phyloP scores from a whole-genome alignment of 1,140 invertebrate species.

The Panagrolaimus sp. region DNA sequence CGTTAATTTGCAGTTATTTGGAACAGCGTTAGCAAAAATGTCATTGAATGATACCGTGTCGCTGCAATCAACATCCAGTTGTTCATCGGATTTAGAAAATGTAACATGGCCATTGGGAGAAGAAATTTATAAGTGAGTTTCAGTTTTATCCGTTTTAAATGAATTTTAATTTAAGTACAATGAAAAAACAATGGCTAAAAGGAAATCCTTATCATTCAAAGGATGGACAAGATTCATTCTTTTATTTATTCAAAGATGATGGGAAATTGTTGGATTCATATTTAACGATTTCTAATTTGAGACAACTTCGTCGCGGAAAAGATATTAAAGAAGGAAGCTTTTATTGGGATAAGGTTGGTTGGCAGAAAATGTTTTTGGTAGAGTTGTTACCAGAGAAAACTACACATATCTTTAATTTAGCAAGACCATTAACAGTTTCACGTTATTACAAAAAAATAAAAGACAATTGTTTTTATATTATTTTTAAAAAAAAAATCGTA shows the following conservation, averaged over 20 bases:
- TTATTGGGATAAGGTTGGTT: constrained; percentile 43
- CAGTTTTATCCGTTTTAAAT: no score
- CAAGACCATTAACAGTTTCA: no score
- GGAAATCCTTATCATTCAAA: constrained; percentile 52
- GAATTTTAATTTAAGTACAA: constrained; percentile 28
- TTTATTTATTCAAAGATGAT: constrained; percentile 48
- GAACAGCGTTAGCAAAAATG: constrained; percentile 31
- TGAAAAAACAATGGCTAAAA: constrained; percentile 47
- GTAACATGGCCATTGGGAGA: constrained; percentile 42
- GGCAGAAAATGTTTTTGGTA: constrained; percentile 22
- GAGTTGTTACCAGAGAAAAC: constrained; percentile 1
- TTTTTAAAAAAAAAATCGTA: no score
- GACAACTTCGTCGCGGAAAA: constrained; percentile 28
- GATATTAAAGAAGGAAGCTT: constrained; percentile 18
- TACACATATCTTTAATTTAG: no score
- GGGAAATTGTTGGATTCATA: constrained; percentile 42
- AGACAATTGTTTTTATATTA: no score
- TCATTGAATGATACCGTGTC: constrained; percentile 24
- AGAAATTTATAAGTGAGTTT: constrained; percentile 44
- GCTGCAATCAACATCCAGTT: constrained; percentile 44
- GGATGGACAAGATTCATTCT: constrained; percentile 54
- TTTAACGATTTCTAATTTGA: constrained; percentile 49
- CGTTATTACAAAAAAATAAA: no score
- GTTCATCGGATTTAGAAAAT: constrained; percentile 16
- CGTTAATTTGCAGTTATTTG: constrained; percentile 40